Base-by-base conservation (phyloP, 1,140 invertebrate genomes). In the Cecropterus lyciades region DNA sequence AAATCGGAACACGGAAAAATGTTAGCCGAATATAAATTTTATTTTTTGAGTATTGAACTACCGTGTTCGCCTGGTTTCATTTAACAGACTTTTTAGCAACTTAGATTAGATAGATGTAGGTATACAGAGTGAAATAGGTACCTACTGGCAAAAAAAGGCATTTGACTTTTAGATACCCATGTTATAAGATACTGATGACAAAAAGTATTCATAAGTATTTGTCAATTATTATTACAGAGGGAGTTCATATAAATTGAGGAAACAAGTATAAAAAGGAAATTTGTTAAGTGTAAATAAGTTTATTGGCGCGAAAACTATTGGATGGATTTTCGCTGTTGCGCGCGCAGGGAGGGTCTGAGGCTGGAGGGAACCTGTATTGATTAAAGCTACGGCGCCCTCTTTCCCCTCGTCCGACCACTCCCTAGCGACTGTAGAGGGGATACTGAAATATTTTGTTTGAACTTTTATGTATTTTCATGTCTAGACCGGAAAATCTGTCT, bases 281-380 rank as follows among this genome's bases (percentile, higher is more conserved):
- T 20, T 5, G 17, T 40, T n/a, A 66, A 40, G 53, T 33, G 6
- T 3, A 1, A 33, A 24, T 1, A 75, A 76, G 65, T 69, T 75
- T 52, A 33, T 76, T 79, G 79, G 85, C 85, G 85, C 84, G 79
- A 85, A 86, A 88, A 80, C 65, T 66, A 72, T 57, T 67, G 24
- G 48, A 40, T 40, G 52, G 68, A 65, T 83, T 79, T 76, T 66
- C 70, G 40, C 66, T 53, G 51, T 13, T 83, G 83, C 84, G 85
- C 84, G 85, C 87, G 87, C 85, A 87, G 24, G 52, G 15, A 68
- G 20, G 56, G 45, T 14, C 57, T 45, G 63, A 68, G 60, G 64
- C 69, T 65, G 77, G 80, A 80, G 85, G 79, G 82, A 82, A 82
- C 71, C 68, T 37, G 84, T 90, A 90, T 90, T 82, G 87, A 90